Percentiles rank a stretch among this genome's conserved stretches.
phyloP scores from a whole-genome alignment of 2,113 vertebrate species.

The Perca schrenkii region DNA sequence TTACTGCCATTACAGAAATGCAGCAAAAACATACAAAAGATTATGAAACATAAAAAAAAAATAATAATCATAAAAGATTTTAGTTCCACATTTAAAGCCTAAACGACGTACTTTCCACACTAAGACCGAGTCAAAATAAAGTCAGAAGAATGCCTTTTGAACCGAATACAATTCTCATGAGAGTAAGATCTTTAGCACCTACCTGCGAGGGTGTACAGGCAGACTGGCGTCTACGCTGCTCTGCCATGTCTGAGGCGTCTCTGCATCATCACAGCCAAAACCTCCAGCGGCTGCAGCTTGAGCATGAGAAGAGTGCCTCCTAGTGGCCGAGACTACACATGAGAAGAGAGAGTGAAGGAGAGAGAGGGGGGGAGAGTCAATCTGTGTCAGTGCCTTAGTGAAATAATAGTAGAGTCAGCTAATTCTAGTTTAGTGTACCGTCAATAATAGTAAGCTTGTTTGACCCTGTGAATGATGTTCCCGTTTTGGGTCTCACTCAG shows the following conservation, averaged over 20 bases:
- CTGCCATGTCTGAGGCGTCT: conserved; percentile 61
- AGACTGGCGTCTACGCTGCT: conserved; percentile 55
- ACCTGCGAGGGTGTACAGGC: conserved; percentile 57
- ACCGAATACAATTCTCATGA: conserved; percentile 31
- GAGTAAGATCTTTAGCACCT: conserved; percentile 57
- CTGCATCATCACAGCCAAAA: conserved; percentile 55
- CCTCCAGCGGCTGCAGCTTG: conserved; percentile 47
- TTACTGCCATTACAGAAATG: neutral
- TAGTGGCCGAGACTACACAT: conserved; percentile 68
- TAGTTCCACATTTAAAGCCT: neutral
- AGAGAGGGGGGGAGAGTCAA: conserved; percentile 49
- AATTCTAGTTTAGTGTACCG: conserved; percentile 66
- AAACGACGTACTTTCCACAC: neutral
- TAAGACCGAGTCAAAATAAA: conserved; percentile 18
- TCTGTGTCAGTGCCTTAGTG: conserved; percentile 62
- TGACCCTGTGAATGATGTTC: conserved; percentile 63
- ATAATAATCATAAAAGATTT: neutral
- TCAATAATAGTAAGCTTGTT: conserved; percentile 71
- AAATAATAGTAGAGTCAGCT: conserved; percentile 75
- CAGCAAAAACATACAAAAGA: conserved; percentile 30
- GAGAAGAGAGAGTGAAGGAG: conserved; percentile 17
- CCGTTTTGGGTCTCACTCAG: conserved; percentile 45
- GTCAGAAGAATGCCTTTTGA: conserved; percentile 12
- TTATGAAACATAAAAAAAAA: conserved; percentile 5
- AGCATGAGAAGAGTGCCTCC: conserved; percentile 87